Evolutionary conservation across 2,888 invertebrate species (phyloP), one percentile per base, ranked within the genome.

Genomic region (Uropetala carovei): DNA sequence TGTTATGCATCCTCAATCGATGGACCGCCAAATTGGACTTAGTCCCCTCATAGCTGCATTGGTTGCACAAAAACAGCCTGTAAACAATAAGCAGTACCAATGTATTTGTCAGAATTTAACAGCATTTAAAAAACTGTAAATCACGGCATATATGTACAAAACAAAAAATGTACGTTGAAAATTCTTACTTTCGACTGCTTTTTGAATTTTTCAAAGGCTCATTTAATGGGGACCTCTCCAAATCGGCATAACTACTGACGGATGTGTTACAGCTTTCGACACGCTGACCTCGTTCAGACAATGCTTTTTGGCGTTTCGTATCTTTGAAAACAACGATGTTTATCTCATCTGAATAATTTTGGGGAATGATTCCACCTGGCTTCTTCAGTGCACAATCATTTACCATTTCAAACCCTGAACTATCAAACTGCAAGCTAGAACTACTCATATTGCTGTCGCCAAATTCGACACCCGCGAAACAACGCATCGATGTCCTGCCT

Each of bases 241-340:
- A 14, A 43, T 60, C 4, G 10, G n/a, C 22, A 14, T 22, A 16
- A 18, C 22, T 27, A 13, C 14, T 86, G 27, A 27, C 14, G 27
- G 18, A 11, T 64, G 56, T 11, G 59, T 64, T 56, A 30, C 30
- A 64, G 18, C 60, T 9, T 30, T 43, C 43, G 18, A 16, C 11
- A 30, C 30, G 43, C 9, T 43, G 43, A 43, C 11, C n/a, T n/a
- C n/a, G 64, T 1, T 68, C 27, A 4, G 43, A 18, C 10, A 43
- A 43, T 75, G 8, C 14, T 11, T 30, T 22, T 68, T 59, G 89
- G 4, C 89, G 89, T 43, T 64, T 89, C 10, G 64, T 89, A 89
- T 89, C 89, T 68, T 89, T 89, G 43, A 43, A 89, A 11, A 89
- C 89, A n/a, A 89, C 89, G 16, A 89, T 89, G 27, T 89, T 89